phyloP scores from a whole-genome alignment of 1,140 invertebrate species.

The Dreissena rostriformis region DNA sequence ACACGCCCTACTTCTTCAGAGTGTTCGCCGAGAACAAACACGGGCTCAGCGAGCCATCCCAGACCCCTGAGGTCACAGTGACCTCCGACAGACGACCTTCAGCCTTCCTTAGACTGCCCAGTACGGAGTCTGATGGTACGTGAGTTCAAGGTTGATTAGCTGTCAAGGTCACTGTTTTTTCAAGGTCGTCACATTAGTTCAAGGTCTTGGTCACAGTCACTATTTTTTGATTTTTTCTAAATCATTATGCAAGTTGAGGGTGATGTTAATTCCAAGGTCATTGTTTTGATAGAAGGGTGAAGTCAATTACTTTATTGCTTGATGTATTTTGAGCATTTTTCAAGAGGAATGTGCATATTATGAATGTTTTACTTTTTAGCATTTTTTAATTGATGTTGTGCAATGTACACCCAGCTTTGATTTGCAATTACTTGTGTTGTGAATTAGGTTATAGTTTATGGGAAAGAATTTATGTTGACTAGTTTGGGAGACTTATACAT shows the following conservation, averaged over 20 bases:
- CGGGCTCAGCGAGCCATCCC: constrained; percentile 93
- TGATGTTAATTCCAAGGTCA: background rate
- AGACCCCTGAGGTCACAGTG: constrained; percentile 67
- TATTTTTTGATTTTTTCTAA: background rate
- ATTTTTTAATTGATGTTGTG: too few relatives aligned
- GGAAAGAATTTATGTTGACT: too few relatives aligned
- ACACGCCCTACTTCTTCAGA: constrained; percentile 94
- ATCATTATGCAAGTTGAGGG: background rate
- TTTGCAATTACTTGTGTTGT: too few relatives aligned
- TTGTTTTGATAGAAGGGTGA: too few relatives aligned
- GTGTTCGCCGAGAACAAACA: constrained; percentile 99
- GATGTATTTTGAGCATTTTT: too few relatives aligned
- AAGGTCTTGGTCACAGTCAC: background rate
- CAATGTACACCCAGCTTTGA: too few relatives aligned
- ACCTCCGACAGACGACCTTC: constrained; percentile 65
- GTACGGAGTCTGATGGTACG: constrained; percentile 75
- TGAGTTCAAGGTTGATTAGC: background rate
- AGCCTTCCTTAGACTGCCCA: constrained; percentile 34
- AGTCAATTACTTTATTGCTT: too few relatives aligned
- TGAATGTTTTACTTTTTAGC: too few relatives aligned
- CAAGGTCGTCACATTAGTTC: background rate
- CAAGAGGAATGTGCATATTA: too few relatives aligned
- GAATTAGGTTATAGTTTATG: too few relatives aligned
- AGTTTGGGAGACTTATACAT: too few relatives aligned
- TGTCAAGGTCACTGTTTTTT: constrained; percentile 4